Evolutionary conservation across 2,113 vertebrate species (phyloP).

Genomic region (Corvus cornix): DNA sequence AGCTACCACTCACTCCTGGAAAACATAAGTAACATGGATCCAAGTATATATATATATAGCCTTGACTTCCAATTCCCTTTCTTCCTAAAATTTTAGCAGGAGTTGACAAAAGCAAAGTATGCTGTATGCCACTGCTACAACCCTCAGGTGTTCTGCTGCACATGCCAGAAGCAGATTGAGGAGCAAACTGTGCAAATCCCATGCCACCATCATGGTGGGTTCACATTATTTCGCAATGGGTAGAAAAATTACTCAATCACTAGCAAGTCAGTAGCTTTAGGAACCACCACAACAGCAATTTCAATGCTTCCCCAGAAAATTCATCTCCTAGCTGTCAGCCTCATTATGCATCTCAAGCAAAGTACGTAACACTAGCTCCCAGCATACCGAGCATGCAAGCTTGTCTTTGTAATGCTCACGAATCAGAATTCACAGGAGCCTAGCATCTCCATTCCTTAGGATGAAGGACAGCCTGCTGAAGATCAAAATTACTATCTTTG

Average conservation of each 20-base stretch:
- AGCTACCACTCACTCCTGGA: neutral
- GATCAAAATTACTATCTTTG: neutral
- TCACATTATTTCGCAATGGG: neutral
- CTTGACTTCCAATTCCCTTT: neutral
- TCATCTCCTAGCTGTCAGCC: neutral
- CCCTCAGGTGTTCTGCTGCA: neutral
- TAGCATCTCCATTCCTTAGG: neutral
- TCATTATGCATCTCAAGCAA: neutral
- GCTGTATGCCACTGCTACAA: neutral
- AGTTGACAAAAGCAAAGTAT: neutral
- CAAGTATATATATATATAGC: neutral
- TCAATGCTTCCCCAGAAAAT: neutral
- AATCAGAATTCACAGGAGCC: neutral
- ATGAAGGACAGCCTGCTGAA: neutral
- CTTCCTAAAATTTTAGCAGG: neutral
- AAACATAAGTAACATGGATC: neutral
- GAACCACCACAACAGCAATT: neutral
- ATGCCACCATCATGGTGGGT: rapidly evolving
- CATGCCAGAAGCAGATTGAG: neutral
- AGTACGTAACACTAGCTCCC: neutral
- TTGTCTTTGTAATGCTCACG: neutral
- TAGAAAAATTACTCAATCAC: neutral
- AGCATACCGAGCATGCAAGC: neutral
- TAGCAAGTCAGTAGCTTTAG: neutral
- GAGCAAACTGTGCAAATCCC: neutral